These are phyloP conservation scores for Linurgus olivaceus DNA, from an alignment of 2,797 vertebrate species.

Conservation along the genomic window DNA sequence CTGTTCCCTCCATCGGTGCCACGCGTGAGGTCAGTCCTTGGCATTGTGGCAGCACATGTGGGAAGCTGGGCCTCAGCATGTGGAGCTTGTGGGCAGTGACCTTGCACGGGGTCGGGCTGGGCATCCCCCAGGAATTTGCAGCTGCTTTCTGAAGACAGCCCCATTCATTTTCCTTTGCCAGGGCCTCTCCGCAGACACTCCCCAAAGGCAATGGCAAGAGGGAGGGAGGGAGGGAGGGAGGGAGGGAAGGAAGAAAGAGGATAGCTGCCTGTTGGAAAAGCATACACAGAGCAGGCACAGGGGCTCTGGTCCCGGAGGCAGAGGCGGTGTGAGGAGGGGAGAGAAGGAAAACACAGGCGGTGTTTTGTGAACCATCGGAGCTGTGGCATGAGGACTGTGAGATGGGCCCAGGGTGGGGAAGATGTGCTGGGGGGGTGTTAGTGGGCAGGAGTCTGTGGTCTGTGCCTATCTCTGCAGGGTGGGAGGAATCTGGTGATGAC, in stretches of 20 bases:
- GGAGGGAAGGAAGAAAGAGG: not conserved
- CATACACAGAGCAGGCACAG: not conserved
- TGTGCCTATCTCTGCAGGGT: not conserved
- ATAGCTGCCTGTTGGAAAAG: slow-evolving; percentile 36
- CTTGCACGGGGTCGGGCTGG: not conserved
- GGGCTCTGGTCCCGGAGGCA: not conserved
- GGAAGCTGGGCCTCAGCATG: not conserved
- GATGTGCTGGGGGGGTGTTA: not conserved
- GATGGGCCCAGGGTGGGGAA: not conserved
- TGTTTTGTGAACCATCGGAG: not conserved
- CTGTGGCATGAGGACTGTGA: not conserved
- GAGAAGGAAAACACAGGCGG: slow-evolving; percentile 58
- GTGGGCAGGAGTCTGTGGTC: not conserved
- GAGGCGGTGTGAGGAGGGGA: not conserved
- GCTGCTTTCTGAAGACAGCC: slow-evolving; percentile 53
- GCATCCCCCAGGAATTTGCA: slow-evolving; percentile 53
- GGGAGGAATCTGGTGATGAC: not conserved
- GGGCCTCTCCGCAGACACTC: slow-evolving; percentile 4
- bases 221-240: not conserved
- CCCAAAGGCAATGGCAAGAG: not conserved
- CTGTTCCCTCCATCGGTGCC: accelerated
- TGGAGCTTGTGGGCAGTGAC: not conserved
- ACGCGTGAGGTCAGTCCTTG: not conserved
- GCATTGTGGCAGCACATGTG: not conserved
- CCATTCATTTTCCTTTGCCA: not conserved